Conservation (phyloP, 2,797 vertebrate species). For the Tenualosa ilisha region DNA sequence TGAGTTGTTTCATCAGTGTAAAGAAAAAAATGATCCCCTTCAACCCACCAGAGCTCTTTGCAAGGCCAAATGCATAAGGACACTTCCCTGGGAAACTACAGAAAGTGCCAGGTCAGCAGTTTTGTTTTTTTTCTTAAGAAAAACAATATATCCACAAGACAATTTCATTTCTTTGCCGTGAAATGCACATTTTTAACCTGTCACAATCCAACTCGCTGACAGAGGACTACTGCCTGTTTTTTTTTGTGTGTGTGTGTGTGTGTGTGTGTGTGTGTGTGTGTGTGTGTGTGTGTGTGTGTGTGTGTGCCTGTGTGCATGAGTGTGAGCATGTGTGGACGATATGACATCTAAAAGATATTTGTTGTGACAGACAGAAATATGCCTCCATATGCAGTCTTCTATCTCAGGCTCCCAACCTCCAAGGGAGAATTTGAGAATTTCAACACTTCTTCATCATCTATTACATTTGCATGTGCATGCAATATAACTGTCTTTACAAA, state of each 20-base stretch:
- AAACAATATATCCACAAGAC: conserved; percentile 44
- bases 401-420: not conserved
- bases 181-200: conserved; percentile 39
- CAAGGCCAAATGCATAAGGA: not conserved
- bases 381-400: not conserved
- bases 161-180: conserved; percentile 52
- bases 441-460: not conserved
- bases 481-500: not conserved
- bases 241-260: not conserved
- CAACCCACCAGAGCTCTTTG: conserved; percentile 26
- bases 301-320: not conserved
- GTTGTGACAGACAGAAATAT: not conserved
- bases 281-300: not conserved
- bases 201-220: conserved; percentile 51
- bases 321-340: conserved; percentile 10
- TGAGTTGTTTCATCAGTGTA: not conserved
- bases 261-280: not conserved
- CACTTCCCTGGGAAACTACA: conserved; percentile 11
- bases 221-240: conserved; percentile 25
- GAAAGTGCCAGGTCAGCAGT: conserved; percentile 32
- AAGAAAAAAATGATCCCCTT: not conserved
- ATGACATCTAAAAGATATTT: not conserved
- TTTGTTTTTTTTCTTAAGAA: conserved; percentile 42
- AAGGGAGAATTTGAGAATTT: not conserved
- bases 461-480: not conserved